Conservation (phyloP, 2,888 invertebrate species). For the Platypus cylindrus region DNA sequence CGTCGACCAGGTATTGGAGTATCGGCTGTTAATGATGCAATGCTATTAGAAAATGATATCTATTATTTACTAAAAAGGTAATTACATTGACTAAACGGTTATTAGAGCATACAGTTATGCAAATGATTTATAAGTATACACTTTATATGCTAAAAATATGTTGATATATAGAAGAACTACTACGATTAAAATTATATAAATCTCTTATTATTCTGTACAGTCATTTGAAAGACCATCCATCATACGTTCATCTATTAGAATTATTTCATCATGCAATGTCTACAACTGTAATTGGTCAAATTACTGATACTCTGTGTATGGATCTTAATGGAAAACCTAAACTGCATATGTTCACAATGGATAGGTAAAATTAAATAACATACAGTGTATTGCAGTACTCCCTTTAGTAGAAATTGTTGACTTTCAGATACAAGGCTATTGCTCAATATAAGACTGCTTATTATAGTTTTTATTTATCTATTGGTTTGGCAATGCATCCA, state of each 20-base stretch:
- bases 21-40: constrained; percentile 73
- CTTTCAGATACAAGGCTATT: constrained; percentile 54
- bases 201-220: constrained; percentile 8
- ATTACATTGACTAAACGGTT: too few species aligned
- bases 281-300: constrained; percentile 72
- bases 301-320: constrained; percentile 61
- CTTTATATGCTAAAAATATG: not conserved
- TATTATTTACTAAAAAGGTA: constrained; percentile 63
- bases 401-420: too few species aligned
- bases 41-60: constrained; percentile 66
- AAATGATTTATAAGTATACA: not conserved
- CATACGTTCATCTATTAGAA: constrained; percentile 68
- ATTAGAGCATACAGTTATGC: too few species aligned
- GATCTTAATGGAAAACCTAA: constrained; percentile 43
- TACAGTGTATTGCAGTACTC: too few species aligned
- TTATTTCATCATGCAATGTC: constrained; percentile 65
- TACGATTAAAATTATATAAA: too few species aligned
- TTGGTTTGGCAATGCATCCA: constrained; percentile 78
- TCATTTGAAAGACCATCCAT: constrained; percentile 59
- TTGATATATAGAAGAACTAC: not conserved
- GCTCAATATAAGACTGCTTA: constrained; percentile 85
- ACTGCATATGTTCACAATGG: constrained; percentile 66
- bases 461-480: constrained; percentile 89
- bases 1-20: constrained; percentile 56
- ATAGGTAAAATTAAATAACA: too few species aligned